Base-by-base conservation (phyloP, 1,140 invertebrate genomes). In the Drosophila subpulchrella region DNA sequence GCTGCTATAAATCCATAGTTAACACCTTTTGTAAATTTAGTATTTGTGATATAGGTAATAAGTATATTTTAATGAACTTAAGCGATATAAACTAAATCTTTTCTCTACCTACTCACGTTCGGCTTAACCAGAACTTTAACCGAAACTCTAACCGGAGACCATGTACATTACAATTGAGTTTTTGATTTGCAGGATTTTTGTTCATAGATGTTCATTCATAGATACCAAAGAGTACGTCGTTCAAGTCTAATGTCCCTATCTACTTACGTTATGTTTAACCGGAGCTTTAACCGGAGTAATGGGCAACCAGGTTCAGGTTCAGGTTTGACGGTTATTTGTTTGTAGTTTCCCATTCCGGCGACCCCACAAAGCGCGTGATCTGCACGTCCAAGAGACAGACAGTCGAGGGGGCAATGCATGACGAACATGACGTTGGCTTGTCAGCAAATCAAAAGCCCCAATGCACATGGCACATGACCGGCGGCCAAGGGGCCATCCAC, bases 401-500 rank as follows among this genome's bases (percentile, higher is more conserved):
- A n/a, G 32, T 2, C 6, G 13, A 4, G 53, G 51, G 61, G 54
- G 11, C 11, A 70, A 7, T 38, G 70, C 59, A 57, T 68, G 70
- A 83, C 60, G 44, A 48, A 57, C 81, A 74, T 76, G 81, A 85
- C 81, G 62, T 79, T 73, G 61, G 61, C 70, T 71, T 78, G 75
- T 75, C 80, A 72, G 65, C 75, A 65, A 68, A 78, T 66, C 59
- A 82, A 70, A 75, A 39, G 24, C 59, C 48, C 46, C 62, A 24
- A 34, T 76, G 48, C 48, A 60, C 27, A 46, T 42, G 44, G 48
- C 48, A 60, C 27, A 46, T 42, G 44, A n/a, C 38, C 27, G 46
- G 10, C 17, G 42, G 44, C 27, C 15, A 15, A n/a, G 47, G 30
- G 65, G 71, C 24, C 47, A 55, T 41, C n/a, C 50, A 44, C 24